Evolutionary conservation across 2,113 vertebrate species (phyloP).

Genomic region (Propithecus coquereli): DNA sequence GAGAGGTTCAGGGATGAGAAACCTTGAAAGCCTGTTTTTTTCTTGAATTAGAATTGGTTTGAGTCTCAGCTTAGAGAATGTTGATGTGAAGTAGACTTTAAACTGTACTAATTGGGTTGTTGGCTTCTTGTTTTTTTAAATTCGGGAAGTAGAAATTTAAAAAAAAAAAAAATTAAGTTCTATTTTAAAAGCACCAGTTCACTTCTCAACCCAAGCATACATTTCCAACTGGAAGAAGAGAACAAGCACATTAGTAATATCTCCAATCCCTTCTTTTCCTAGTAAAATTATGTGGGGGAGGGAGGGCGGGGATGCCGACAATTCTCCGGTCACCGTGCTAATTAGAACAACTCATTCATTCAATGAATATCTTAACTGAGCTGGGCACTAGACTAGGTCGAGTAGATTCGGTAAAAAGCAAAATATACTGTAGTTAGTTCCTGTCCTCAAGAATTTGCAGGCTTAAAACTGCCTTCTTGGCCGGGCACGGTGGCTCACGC

Average conservation of each 20-base stretch:
- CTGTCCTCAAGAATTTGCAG: not conserved
- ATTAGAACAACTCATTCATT: not conserved
- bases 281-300: not conserved
- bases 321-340: not conserved
- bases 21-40: slow-evolving; percentile 55
- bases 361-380: not conserved
- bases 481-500: no score
- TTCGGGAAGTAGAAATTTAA: not conserved
- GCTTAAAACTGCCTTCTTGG: not conserved
- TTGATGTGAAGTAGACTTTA: slow-evolving; percentile 48
- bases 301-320: not conserved
- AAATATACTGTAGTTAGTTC: not conserved
- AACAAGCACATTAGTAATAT: not conserved
- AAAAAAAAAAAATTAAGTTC: not conserved
- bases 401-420: not conserved
- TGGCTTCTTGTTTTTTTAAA: slow-evolving; percentile 34
- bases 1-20: slow-evolving; percentile 41
- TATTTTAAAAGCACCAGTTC: slow-evolving; percentile 35
- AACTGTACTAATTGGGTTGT: slow-evolving; percentile 53
- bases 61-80: slow-evolving; percentile 23
- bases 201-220: not conserved
- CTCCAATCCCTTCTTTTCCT: not conserved
- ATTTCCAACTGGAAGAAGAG: not conserved
- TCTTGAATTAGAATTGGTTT: slow-evolving; percentile 41
- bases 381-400: not conserved